phyloP scores from a whole-genome alignment of 2,888 invertebrate genomes.

The Listrodromus nycthemerus region DNA sequence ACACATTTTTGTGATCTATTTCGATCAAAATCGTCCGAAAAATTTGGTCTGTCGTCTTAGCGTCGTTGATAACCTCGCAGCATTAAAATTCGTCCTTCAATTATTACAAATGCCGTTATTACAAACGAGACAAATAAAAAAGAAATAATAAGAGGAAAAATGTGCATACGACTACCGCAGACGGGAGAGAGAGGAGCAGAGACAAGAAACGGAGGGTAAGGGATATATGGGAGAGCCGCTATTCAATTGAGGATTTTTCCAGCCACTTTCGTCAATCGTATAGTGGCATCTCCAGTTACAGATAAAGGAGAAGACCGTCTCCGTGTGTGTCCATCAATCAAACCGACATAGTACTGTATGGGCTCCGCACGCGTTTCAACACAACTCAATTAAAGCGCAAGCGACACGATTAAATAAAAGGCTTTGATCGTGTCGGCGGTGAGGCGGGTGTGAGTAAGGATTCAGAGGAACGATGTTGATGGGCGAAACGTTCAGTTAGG shows the following conservation, averaged over 20 bases:
- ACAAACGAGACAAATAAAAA: slow-evolving; percentile 8
- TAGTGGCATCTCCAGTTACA: slow-evolving; percentile 69
- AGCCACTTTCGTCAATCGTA: slow-evolving; percentile 91
- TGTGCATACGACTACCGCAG: slow-evolving; percentile 20
- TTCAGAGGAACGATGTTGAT: neutral
- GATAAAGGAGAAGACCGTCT: neutral
- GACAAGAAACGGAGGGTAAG: neutral
- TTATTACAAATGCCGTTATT: neutral
- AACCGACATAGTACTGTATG: slow-evolving; percentile 1
- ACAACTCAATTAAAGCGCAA: slow-evolving; percentile 40
- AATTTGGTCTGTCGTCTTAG: neutral
- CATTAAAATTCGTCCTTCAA: neutral
- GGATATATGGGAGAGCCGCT: slow-evolving; percentile 82
- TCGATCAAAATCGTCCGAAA: neutral
- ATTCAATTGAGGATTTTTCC: slow-evolving; percentile 90
- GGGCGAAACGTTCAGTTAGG: slow-evolving; percentile 6
- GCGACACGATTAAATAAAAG: slow-evolving; percentile 34
- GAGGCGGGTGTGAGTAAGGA: neutral
- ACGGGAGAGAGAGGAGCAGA: slow-evolving; percentile 5
- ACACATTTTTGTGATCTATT: neutral
- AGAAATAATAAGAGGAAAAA: neutral
- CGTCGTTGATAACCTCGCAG: neutral
- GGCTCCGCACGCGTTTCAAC: slow-evolving; percentile 7
- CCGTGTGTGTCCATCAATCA: slow-evolving; percentile 7
- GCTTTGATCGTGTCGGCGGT: neutral